Conservation (phyloP, 92 coral and sea anemone species). For the Blastomussa wellsi region DNA sequence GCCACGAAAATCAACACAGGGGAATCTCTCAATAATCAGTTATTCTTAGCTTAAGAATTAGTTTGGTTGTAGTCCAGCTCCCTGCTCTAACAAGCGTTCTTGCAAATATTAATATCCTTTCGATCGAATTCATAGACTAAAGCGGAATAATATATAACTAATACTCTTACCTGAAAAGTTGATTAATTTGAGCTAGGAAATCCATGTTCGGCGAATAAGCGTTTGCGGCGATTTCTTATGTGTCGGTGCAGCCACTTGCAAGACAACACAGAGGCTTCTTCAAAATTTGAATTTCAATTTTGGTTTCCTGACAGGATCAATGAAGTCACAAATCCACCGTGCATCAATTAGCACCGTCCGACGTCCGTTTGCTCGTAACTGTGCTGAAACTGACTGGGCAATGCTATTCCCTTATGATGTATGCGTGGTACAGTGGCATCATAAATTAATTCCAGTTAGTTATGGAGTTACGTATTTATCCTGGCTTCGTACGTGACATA, state of each 20-base stretch:
- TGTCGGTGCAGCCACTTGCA: neutral
- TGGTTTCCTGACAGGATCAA: neutral
- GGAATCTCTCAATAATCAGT: neutral
- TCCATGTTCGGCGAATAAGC: slow-evolving; percentile 18
- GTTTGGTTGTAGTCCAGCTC: neutral
- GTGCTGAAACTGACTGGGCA: neutral
- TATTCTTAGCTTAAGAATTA: neutral
- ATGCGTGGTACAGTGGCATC: neutral
- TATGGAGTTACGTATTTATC: neutral
- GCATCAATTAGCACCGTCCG: slow-evolving; percentile 16
- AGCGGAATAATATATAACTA: neutral
- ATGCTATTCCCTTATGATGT: neutral
- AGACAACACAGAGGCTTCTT: neutral
- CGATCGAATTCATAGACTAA: neutral
- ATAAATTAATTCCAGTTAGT: neutral
- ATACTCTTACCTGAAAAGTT: slow-evolving; percentile 31
- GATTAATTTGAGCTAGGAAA: slow-evolving; percentile 29
- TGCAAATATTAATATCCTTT: slow-evolving; percentile 1
- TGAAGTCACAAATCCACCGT: neutral
- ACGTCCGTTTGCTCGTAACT: neutral
- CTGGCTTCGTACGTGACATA: neutral
- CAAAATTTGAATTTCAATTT: neutral
- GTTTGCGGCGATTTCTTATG: neutral
- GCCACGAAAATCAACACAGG: neutral
- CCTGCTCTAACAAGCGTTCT: neutral